These are phyloP conservation scores for Synchiropus splendidus DNA, from an alignment of 2,113 vertebrate genomes.

Conservation along the genomic window DNA sequence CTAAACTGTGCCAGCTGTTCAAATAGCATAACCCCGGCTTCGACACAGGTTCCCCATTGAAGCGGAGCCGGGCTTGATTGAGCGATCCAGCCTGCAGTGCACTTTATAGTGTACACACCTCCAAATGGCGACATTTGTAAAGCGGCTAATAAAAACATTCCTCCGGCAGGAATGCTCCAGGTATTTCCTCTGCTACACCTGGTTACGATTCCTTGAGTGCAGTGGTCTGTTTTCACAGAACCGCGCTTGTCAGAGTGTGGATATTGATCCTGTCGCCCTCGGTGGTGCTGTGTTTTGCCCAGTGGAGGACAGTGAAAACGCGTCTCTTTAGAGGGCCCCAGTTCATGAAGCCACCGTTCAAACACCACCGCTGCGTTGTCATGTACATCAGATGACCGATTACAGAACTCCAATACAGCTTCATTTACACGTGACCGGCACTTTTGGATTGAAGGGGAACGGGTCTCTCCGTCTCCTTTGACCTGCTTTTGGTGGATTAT, in stretches of 20 bases:
- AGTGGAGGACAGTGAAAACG: conserved; percentile 24
- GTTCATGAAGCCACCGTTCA: neutral
- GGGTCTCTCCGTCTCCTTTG: no score
- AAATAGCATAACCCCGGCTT: conserved; percentile 59
- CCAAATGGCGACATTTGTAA: conserved; percentile 62
- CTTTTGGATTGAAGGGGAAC: no score
- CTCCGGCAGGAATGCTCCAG: conserved; percentile 51
- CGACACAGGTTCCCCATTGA: conserved; percentile 74
- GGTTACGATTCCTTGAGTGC: conserved; percentile 58
- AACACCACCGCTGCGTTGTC: neutral
- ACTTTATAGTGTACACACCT: conserved; percentile 64
- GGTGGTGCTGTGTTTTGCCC: conserved; percentile 32
- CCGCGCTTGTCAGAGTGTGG: conserved; percentile 20
- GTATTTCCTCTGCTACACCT: conserved; percentile 66
- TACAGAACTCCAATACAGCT: no score
- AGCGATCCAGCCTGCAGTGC: conserved; percentile 62
- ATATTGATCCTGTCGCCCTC: conserved; percentile 27
- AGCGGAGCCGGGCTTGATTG: conserved; percentile 59
- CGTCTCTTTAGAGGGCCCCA: neutral
- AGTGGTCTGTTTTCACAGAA: conserved; percentile 47
- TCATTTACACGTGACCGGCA: no score
- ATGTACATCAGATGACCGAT: no score
- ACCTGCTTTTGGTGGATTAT: no score
- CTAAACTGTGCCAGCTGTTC: conserved; percentile 79
- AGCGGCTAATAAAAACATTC: conserved; percentile 66